These are phyloP conservation scores for Loxodonta africana DNA, from an alignment of 2,113 vertebrate genomes.

Conservation along the genomic window DNA sequence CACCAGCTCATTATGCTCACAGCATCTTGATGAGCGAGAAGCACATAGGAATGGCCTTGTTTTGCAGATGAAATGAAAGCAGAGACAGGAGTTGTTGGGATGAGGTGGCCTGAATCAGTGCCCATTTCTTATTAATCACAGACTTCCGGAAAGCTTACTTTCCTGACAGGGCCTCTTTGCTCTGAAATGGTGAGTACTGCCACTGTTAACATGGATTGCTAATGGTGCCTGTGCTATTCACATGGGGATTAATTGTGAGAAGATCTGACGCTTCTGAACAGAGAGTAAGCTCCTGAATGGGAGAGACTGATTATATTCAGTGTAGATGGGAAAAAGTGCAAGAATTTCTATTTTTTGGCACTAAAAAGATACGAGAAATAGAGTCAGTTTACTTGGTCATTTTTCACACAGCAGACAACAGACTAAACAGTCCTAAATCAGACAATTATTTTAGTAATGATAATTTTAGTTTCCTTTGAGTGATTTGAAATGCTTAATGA, in stretches of 20 bases:
- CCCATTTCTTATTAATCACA: slow-evolving; percentile 55
- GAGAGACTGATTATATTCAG: slow-evolving; percentile 59
- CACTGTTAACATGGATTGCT: not conserved
- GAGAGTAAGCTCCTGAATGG: not conserved
- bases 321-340: fast-evolving
- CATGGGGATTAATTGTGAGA: not conserved
- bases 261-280: slow-evolving; percentile 51
- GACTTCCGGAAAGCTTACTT: slow-evolving; percentile 56
- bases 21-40: slow-evolving; percentile 8
- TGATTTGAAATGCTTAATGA: slow-evolving; percentile 64
- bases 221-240: not conserved
- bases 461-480: slow-evolving; percentile 75
- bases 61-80: slow-evolving; percentile 36
- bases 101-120: slow-evolving; percentile 6
- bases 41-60: not conserved
- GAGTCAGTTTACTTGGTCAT: slow-evolving; percentile 45
- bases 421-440: slow-evolving; percentile 76
- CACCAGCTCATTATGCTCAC: not conserved
- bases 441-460: slow-evolving; percentile 78
- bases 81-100: not conserved
- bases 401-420: slow-evolving; percentile 63
- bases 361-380: slow-evolving; percentile 25
- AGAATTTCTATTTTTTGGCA: slow-evolving; percentile 61
- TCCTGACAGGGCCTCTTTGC: slow-evolving; percentile 24
- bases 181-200: slow-evolving; percentile 43